These are phyloP conservation scores for Nyctereutes procyonoides DNA, from an alignment of 2,113 vertebrate genomes.

Conservation along the genomic window DNA sequence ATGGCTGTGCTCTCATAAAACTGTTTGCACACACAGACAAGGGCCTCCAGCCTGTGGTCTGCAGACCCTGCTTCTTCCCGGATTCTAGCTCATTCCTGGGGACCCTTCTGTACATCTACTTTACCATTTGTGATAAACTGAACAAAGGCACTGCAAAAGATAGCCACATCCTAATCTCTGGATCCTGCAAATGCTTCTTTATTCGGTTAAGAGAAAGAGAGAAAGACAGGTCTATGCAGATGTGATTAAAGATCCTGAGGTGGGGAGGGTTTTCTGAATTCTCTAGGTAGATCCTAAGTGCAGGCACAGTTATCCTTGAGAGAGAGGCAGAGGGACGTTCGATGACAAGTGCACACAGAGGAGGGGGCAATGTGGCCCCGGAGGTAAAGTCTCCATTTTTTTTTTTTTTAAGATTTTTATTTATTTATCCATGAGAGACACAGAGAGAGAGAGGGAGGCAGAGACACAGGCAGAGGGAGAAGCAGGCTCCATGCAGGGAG, in stretches of 20 bases:
- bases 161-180: not conserved
- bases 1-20: not conserved
- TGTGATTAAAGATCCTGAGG: not conserved
- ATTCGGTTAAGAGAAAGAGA: not conserved
- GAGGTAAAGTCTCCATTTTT: not conserved
- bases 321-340: not conserved
- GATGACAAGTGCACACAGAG: accelerated
- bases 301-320: not conserved
- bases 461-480: no score
- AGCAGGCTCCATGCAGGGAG: no score
- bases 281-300: not conserved
- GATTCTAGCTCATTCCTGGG: not conserved
- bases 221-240: not conserved
- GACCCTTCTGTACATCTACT: not conserved
- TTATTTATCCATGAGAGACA: no score
- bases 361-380: accelerated
- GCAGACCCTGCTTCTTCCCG: not conserved
- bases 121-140: not conserved
- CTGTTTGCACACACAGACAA: not conserved
- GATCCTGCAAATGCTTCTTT: not conserved
- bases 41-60: not conserved
- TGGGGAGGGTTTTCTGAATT: not conserved
- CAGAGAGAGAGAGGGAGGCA: no score
- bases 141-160: not conserved
- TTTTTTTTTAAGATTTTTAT: no score